Evolutionary conservation across 2,797 vertebrate species (phyloP).

Genomic region (Clangula hyemalis): DNA sequence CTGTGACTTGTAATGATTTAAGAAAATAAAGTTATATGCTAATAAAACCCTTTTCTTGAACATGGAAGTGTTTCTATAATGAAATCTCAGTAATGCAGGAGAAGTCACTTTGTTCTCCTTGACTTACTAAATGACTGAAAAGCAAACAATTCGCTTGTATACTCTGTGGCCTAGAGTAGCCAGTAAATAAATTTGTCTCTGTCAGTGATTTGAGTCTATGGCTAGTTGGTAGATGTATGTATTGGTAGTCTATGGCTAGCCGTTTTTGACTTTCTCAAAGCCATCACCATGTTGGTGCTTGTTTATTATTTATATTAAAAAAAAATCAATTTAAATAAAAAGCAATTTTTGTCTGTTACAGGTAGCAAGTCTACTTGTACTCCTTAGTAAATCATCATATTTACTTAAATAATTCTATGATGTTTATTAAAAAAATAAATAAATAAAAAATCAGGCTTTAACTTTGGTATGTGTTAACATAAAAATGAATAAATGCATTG

Average conservation of each 20-base stretch:
- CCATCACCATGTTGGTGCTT: neutral
- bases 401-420: neutral
- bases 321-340: neutral
- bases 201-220: neutral
- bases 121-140: neutral
- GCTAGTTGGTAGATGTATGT: neutral
- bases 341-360: neutral
- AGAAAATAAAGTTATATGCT: neutral
- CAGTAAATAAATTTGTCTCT: neutral
- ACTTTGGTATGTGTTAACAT: neutral
- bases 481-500: neutral
- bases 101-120: neutral
- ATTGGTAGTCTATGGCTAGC: neutral
- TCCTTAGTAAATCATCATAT: neutral
- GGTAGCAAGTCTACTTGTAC: neutral
- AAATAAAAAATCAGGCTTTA: neutral
- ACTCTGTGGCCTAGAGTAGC: neutral
- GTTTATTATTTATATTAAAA: neutral
- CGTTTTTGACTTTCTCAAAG: neutral
- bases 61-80: neutral
- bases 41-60: neutral
- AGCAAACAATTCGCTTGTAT: neutral
- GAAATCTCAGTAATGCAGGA: neutral
- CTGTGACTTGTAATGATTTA: neutral
- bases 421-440: neutral